Base-by-base conservation (phyloP, 92 coral and sea anemone species). In the Montipora capitata region DNA sequence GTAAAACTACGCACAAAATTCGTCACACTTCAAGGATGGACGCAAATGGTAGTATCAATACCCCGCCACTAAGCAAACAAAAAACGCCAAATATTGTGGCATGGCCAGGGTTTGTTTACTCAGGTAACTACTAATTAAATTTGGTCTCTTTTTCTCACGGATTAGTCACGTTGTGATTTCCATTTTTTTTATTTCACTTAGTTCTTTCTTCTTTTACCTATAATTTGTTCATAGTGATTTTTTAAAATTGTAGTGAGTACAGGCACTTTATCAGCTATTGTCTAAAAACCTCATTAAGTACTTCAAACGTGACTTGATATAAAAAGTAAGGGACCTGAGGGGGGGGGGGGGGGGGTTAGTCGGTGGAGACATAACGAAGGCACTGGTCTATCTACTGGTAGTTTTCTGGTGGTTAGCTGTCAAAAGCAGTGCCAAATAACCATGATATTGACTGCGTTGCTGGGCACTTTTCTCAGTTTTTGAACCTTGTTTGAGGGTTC, bases 231-330 rank as follows among this genome's bases (percentile, higher is more conserved):
- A 63, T 63, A 63, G 68, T 4, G 16, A 14, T 9, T 63, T 18
- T 13, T 18, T 51, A 0, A 51, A 51, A 51, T 51, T 51, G 57
- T 51, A 0, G 57, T 51, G 57, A 51, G 57, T 51, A 51, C 11
- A 51, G 57, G 57, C 57, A 51, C 57, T 51, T 51, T 0, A 51
- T 14, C 68, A 63, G 68, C 68, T 63, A 63, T 63, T 63, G 9
- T 63, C 16, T 63, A 63, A 63, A 63, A 63, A 63, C 68, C 68
- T 63, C 68, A 63, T 63, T 10, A 63, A 3, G 68, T 63, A 4
- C 68, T 63, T 10, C 68, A 14, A 63, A 7, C n/a, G 0, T 14
- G 35, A 27, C 35, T 27, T 27, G 35, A 27, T 0, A 27, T 27
- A 63, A 1, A 13, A 1, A 13, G 68, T 63, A 13, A 63, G n/a